These are phyloP conservation scores for Hippocampus abdominalis DNA, from an alignment of 2,113 vertebrate genomes.

Conservation along the genomic window DNA sequence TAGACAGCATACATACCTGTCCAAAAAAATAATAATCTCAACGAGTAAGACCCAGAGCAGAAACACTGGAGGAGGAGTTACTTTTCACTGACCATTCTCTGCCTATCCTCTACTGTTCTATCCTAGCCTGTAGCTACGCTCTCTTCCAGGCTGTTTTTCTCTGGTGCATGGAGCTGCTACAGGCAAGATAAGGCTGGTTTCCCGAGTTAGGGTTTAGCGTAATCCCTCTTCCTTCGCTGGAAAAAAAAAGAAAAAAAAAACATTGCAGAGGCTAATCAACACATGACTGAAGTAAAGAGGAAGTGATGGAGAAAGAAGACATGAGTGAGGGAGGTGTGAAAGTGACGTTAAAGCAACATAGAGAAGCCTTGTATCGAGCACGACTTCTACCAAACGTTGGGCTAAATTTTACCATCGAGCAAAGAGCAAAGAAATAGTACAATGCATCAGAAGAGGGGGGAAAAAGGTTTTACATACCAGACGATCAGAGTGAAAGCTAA, in stretches of 20 bases:
- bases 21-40: background rate
- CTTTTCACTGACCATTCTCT: slow-evolving; percentile 52
- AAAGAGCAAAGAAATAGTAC: slow-evolving; percentile 61
- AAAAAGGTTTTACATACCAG: slow-evolving; percentile 51
- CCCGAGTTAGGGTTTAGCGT: slow-evolving; percentile 75
- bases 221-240: slow-evolving; percentile 73
- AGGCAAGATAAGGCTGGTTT: slow-evolving; percentile 76
- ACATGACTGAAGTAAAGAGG: slow-evolving; percentile 61
- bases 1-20: background rate
- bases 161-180: slow-evolving; percentile 74
- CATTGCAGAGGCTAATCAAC: slow-evolving; percentile 68
- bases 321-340: slow-evolving; percentile 21
- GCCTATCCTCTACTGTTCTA: slow-evolving; percentile 44
- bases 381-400: slow-evolving; percentile 53
- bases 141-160: slow-evolving; percentile 68
- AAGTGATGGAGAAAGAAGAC: slow-evolving; percentile 54
- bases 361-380: slow-evolving; percentile 34
- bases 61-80: slow-evolving; percentile 15
- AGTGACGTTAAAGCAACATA: slow-evolving; percentile 24
- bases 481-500: slow-evolving; percentile 69
- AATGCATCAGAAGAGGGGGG: slow-evolving; percentile 38
- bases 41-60: slow-evolving; percentile 8
- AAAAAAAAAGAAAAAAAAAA: slow-evolving; percentile 55
- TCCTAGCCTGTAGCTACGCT: slow-evolving; percentile 52
- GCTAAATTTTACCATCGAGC: slow-evolving; percentile 58